Evolutionary conservation across 2,888 invertebrate species (phyloP).

Genomic region (Zootermopsis nevadensis): DNA sequence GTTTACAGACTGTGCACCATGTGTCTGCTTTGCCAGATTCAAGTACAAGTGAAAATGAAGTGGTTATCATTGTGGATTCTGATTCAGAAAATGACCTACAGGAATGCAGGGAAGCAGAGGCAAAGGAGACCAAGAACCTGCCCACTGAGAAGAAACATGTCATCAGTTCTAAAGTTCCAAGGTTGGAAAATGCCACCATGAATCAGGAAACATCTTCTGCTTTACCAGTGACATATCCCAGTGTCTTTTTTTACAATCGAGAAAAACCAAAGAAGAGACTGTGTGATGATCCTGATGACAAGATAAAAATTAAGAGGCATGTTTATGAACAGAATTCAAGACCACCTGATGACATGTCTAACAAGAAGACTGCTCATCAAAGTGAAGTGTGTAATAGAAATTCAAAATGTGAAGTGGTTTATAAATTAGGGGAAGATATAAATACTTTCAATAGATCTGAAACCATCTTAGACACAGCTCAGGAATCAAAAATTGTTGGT

Average conservation of each 20-base stretch:
- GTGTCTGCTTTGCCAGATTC: background rate
- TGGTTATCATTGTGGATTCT: constrained; percentile 15
- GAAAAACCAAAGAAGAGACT: background rate
- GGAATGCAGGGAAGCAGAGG: background rate
- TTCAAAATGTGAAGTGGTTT: background rate
- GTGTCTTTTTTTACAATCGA: background rate
- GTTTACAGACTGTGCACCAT: background rate
- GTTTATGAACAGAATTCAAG: background rate
- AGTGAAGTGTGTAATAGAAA: background rate
- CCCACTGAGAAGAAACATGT: background rate
- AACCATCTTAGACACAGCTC: background rate
- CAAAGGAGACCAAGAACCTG: background rate
- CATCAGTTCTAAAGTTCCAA: background rate
- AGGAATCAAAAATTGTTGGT: background rate
- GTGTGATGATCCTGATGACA: background rate
- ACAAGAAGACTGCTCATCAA: background rate
- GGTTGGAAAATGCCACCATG: background rate
- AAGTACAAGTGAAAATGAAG: background rate
- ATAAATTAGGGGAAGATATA: background rate
- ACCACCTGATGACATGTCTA: background rate
- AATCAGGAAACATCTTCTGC: background rate
- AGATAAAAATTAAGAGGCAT: background rate
- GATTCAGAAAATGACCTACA: background rate
- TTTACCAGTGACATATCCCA: background rate
- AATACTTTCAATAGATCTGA: background rate